phyloP scores from a whole-genome alignment of 2,888 invertebrate genomes.

The Apomyelois bistriatella region DNA sequence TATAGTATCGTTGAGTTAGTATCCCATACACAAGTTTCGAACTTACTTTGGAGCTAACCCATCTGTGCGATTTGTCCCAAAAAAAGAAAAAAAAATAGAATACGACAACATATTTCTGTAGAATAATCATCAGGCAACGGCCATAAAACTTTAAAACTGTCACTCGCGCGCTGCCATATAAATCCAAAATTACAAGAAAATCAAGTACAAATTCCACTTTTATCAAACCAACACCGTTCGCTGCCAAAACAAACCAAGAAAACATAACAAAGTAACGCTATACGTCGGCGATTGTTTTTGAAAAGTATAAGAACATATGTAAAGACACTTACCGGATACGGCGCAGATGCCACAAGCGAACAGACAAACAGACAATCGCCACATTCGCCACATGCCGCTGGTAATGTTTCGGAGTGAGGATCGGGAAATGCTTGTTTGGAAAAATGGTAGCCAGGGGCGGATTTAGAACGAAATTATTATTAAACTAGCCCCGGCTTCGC shows the following conservation, averaged over 20 bases:
- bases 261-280: neutral
- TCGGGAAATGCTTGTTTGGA: neutral
- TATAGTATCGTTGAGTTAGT: no score
- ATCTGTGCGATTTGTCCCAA: no score
- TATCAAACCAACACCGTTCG: neutral
- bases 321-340: slow-evolving; percentile 42
- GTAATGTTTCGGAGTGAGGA: neutral
- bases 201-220: neutral
- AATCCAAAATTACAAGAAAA: no score
- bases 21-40: no score
- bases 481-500: no score
- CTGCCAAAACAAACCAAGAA: neutral
- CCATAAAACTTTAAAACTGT: no score
- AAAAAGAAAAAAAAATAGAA: no score
- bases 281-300: slow-evolving; percentile 8
- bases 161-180: no score
- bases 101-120: no score
- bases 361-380: slow-evolving; percentile 25
- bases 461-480: neutral
- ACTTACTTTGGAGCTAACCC: no score
- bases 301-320: slow-evolving; percentile 14
- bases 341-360: slow-evolving; percentile 25
- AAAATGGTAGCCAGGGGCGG: neutral
- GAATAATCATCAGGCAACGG: no score
- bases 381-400: slow-evolving; percentile 27